Conservation (phyloP, 2,113 vertebrate species). For the Stegostoma tigrinum region DNA sequence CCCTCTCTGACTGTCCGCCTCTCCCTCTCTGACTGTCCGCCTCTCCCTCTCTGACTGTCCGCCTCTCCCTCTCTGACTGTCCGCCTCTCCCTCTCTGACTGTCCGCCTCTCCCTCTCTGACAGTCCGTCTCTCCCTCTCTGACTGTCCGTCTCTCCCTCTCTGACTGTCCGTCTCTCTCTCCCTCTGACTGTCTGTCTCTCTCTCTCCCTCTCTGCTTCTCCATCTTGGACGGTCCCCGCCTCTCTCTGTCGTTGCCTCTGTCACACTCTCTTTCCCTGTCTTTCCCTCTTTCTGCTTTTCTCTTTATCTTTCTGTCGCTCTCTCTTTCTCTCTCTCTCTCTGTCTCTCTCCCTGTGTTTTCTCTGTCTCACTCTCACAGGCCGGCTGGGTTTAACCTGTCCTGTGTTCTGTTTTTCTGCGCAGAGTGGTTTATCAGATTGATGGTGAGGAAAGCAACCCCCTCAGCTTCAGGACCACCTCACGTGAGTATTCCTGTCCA, state of each 20-base stretch:
- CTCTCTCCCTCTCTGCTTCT: background rate
- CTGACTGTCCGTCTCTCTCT: too few species aligned
- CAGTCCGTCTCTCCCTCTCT: too few species aligned
- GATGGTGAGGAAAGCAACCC: background rate
- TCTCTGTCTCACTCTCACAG: too few species aligned
- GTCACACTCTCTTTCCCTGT: background rate
- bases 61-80: too few species aligned
- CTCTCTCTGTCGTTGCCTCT: background rate
- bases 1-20: background rate
- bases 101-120: too few species aligned
- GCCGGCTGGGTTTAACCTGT: background rate
- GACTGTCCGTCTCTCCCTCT: too few species aligned
- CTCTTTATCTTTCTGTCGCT: background rate
- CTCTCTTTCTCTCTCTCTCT: too few species aligned
- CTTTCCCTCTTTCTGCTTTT: background rate
- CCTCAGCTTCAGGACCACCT: background rate
- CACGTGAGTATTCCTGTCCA: background rate
- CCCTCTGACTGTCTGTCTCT: too few species aligned
- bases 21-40: background rate
- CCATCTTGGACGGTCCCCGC: background rate
- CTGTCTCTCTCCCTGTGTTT: too few species aligned
- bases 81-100: too few species aligned
- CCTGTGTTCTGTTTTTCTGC: background rate
- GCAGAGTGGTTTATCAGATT: background rate
- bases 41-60: background rate